Evolutionary conservation across 1,140 invertebrate genomes (phyloP), one percentile per base, ranked within the genome.

Genomic region (Dendrolimus punctatus): DNA sequence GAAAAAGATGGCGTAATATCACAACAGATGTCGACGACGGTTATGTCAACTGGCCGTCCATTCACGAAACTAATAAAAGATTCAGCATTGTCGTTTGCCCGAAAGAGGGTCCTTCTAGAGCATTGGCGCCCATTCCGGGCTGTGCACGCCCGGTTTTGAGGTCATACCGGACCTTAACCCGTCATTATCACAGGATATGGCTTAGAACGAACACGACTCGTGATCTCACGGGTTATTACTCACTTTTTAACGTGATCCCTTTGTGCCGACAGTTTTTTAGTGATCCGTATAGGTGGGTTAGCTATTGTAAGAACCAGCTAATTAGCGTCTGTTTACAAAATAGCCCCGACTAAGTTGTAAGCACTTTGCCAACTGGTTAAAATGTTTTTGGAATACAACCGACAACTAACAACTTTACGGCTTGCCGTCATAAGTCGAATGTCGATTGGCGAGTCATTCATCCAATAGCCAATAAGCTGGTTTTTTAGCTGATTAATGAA

Each of bases 41-140:
- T 85, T 85, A 85, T 79, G 80, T 83, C 78, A 80, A 80, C 74
- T 76, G 72, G 71, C 67, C 78, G 66, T 75, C 75, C 76, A 80
- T 82, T 83, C 81, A 77, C 76, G 55, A 75, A 81, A 78, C 78
- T 85, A 85, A 85, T 85, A 85, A 85, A 81, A 83, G 78, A 83
- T 81, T 83, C 81, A 85, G 78, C 71, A 79, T 73, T 75, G 73
- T 71, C 81, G 73, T 80, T 81, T 67, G 69, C 49, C 71, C 66
- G 61, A 78, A 76, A 79, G 68, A 75, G 72, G 77, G 81, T 80
- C 62, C 68, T 83, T 77, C 64, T 66, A 67, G 62, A 68, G 66
- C 71, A 73, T 75, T 74, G 67, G 60, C 60, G 59, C 62, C 71
- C 68, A 66, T 64, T 73, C 58, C 64, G 51, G 53, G 64, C 64